phyloP scores from a whole-genome alignment of 2,113 vertebrate genomes.

The Pogona vitticeps region DNA sequence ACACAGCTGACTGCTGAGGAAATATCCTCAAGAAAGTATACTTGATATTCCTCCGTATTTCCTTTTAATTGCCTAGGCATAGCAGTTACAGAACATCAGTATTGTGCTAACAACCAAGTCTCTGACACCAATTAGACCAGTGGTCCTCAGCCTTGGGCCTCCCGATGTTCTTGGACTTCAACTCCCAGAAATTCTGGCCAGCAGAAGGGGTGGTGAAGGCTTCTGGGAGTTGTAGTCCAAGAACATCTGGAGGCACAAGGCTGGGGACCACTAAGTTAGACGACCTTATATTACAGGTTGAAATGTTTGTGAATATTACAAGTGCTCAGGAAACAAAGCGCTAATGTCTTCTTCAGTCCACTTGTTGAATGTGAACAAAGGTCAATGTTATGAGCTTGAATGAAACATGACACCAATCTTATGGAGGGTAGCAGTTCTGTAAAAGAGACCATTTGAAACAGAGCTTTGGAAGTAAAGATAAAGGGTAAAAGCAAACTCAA shows the following conservation, averaged over 20 bases:
- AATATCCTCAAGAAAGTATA: constrained; percentile 63
- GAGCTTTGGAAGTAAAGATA: neutral
- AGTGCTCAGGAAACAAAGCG: neutral
- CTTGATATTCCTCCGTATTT: constrained; percentile 54
- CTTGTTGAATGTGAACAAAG: constrained; percentile 2
- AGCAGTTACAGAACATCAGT: constrained; percentile 4
- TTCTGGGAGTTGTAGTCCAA: too few species aligned
- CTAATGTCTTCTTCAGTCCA: neutral
- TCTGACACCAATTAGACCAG: neutral
- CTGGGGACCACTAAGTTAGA: too few species aligned
- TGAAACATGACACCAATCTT: neutral
- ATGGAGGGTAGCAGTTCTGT: neutral
- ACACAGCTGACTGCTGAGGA: constrained; percentile 57
- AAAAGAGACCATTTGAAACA: neutral
- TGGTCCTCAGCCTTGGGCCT: too few species aligned
- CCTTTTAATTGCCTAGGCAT: neutral
- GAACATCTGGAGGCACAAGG: too few species aligned
- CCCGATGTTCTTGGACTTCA: too few species aligned
- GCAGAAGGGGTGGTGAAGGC: too few species aligned
- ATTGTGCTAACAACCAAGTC: neutral
- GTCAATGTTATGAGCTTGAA: neutral
- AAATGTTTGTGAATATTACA: neutral
- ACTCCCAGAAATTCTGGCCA: too few species aligned
- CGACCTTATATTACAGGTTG: neutral
- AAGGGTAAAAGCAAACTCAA: neutral